Conservation (phyloP, 2,797 vertebrate genomes). For the Urocyon cinereoargenteus region DNA sequence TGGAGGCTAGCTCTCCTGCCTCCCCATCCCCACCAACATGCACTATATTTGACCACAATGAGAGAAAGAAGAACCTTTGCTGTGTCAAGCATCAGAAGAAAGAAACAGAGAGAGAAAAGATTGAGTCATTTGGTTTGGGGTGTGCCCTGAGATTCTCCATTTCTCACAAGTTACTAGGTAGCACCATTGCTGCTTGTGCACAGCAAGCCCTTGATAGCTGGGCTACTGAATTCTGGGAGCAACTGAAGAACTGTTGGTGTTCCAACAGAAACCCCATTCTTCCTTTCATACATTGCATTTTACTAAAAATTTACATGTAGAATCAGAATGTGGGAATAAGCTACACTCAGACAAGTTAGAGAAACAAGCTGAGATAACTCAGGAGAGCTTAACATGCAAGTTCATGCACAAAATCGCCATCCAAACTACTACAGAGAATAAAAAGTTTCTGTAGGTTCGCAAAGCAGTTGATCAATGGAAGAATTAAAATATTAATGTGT, state of each 20-base stretch:
- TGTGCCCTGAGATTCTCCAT: background rate
- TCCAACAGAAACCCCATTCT: background rate
- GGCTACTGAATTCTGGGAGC: background rate
- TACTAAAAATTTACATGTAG: background rate
- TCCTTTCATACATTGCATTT: background rate
- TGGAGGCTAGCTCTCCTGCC: background rate
- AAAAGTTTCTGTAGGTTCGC: background rate
- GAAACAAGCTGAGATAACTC: background rate
- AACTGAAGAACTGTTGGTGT: background rate
- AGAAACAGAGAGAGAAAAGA: background rate
- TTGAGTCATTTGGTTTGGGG: background rate
- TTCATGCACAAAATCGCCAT: background rate
- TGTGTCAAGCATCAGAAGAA: background rate
- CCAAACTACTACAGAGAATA: slow-evolving; percentile 2
- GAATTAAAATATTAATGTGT: slow-evolving; percentile 29
- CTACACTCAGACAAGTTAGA: background rate
- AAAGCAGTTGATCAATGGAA: slow-evolving; percentile 22
- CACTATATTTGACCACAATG: background rate
- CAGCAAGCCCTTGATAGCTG: background rate
- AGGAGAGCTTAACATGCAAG: background rate
- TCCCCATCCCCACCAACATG: background rate
- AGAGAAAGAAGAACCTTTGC: background rate
- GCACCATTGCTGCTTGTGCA: background rate
- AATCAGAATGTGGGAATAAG: background rate
- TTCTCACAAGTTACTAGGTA: background rate